These are phyloP conservation scores for Peromyscus melanophrys DNA, from an alignment of 2,797 vertebrate genomes.

Conservation along the genomic window DNA sequence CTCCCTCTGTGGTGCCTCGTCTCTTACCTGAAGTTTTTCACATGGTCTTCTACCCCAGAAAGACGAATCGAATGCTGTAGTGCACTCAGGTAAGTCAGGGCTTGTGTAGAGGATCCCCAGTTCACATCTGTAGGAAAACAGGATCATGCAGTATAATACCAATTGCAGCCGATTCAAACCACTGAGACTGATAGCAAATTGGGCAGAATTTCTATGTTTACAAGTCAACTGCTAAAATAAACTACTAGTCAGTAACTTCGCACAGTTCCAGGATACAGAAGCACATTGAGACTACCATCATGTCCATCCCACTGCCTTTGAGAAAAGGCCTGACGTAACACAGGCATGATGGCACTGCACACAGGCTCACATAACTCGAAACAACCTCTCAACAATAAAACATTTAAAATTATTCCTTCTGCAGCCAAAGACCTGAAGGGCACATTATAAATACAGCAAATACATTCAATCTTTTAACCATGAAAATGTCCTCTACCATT, in stretches of 20 bases:
- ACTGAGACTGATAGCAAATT: not conserved
- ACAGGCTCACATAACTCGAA: not conserved
- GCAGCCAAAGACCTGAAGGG: not conserved
- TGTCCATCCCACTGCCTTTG: not conserved
- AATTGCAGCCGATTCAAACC: not conserved
- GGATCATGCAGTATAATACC: not conserved
- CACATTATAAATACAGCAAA: slow-evolving; percentile 9
- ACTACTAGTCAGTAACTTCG: not conserved
- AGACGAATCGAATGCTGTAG: slow-evolving; percentile 97
- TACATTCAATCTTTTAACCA: not conserved
- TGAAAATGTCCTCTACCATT: not conserved
- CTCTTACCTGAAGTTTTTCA: slow-evolving; percentile 98
- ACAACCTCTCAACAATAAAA: slow-evolving; percentile 30
- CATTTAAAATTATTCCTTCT: slow-evolving; percentile 48
- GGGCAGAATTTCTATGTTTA: not conserved
- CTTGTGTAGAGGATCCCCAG: slow-evolving; percentile 99
- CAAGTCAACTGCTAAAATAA: slow-evolving; percentile 41
- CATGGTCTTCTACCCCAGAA: slow-evolving; percentile 97
- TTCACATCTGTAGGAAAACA: slow-evolving; percentile 95
- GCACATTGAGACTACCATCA: not conserved
- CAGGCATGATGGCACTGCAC: not conserved
- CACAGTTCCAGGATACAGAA: not conserved
- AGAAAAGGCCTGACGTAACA: slow-evolving; percentile 8
- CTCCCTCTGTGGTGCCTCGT: not conserved
- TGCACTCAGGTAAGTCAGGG: slow-evolving; percentile 97